Evolutionary conservation across 2,888 invertebrate species (phyloP).

Genomic region (Glyphotaelius pellucidus): DNA sequence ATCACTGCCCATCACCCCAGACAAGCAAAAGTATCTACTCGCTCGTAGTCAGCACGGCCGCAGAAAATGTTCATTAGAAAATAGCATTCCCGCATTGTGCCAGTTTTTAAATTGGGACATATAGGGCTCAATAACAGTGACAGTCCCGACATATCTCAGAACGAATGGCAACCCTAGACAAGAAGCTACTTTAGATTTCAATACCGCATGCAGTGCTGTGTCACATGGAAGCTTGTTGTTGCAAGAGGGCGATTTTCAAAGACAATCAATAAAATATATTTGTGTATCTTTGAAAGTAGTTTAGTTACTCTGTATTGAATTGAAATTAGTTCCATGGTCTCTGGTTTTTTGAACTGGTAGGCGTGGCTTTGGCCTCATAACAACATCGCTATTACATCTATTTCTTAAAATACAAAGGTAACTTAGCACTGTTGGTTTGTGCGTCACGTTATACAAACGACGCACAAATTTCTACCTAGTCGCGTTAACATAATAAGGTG

Average conservation of each 20-base stretch:
- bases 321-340: slow-evolving; percentile 20
- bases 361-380: slow-evolving; percentile 25
- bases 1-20: too few species aligned
- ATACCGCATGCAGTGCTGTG: background rate
- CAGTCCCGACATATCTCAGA: too few species aligned
- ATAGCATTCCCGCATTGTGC: too few species aligned
- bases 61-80: too few species aligned
- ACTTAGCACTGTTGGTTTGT: slow-evolving; percentile 66
- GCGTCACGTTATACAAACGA: slow-evolving; percentile 47
- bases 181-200: background rate
- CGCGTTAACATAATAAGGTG: slow-evolving; percentile 52
- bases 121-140: too few species aligned
- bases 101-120: too few species aligned
- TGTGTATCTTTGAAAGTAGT: slow-evolving; percentile 38
- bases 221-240: background rate
- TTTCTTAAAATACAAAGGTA: slow-evolving; percentile 59
- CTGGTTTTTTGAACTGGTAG: slow-evolving; percentile 59
- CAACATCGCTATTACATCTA: background rate
- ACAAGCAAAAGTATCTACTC: too few species aligned
- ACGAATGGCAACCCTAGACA: too few species aligned
- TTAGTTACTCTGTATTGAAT: background rate
- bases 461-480: slow-evolving; percentile 53
- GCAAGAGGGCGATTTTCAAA: background rate
- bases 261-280: background rate
- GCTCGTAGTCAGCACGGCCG: too few species aligned